These are phyloP conservation scores for Scomber japonicus DNA, from an alignment of 2,113 vertebrate genomes.

Conservation along the genomic window DNA sequence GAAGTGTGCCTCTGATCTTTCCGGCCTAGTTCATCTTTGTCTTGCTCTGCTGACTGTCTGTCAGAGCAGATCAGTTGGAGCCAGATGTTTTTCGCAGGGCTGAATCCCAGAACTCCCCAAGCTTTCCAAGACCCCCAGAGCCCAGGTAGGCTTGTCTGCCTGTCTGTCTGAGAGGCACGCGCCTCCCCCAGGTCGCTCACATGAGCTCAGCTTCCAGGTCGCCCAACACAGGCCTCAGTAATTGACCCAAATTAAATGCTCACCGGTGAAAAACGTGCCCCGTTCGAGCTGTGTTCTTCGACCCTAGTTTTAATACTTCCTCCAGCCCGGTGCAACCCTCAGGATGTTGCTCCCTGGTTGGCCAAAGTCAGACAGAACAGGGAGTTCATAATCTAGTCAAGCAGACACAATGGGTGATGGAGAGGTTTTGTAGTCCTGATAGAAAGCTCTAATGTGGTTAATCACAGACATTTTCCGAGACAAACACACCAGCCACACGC, in stretches of 20 bases:
- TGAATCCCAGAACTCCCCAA: conserved; percentile 51
- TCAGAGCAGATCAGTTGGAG: conserved; percentile 66
- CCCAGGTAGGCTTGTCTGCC: conserved; percentile 55
- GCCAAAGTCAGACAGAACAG: conserved; percentile 56
- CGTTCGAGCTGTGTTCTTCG: conserved; percentile 61
- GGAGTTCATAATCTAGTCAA: conserved; percentile 71
- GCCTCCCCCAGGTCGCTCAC: conserved; percentile 70
- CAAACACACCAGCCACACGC: conserved; percentile 27
- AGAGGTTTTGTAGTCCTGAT: conserved; percentile 47
- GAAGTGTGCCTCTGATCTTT: conserved; percentile 51
- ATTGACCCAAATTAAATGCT: conserved; percentile 76
- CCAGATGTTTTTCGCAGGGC: conserved; percentile 68
- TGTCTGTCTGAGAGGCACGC: conserved; percentile 57
- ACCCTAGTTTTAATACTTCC: conserved; percentile 76
- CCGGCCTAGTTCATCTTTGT: conserved; percentile 47
- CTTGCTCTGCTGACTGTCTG: conserved; percentile 66
- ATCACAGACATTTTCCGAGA: conserved; percentile 26
- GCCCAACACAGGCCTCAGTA: conserved; percentile 50
- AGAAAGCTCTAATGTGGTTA: conserved; percentile 61
- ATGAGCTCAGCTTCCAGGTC: conserved; percentile 74
- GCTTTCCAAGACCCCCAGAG: conserved; percentile 27
- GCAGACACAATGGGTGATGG: conserved; percentile 63
- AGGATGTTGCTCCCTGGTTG: conserved; percentile 55
- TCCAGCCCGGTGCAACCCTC: conserved; percentile 45
- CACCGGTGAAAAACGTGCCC: conserved; percentile 43